Base-by-base conservation (phyloP, 2,113 vertebrate genomes). In the Peromyscus maniculatus region DNA sequence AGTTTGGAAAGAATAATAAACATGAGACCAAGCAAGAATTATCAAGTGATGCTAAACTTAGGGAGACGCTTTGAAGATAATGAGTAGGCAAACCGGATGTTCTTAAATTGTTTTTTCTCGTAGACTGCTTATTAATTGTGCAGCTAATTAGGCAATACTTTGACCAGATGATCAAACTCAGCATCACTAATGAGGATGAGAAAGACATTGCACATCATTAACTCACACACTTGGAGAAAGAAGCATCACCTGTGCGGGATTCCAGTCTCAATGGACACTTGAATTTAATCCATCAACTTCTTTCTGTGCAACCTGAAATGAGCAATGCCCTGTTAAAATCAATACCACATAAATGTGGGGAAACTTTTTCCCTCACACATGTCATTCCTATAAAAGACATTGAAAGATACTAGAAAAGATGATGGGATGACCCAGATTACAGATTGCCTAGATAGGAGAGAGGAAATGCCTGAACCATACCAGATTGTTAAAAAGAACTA, bases 91-190 rank as follows among this genome's bases (percentile, higher is more conserved):
- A n/a, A 75, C 39, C 71, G 2, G 21, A 77, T 79, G 36, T 19
- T 72, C 46, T 74, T 80, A 66, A 74, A 33, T 67, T 71, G 1
- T 92, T 72, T 94, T 86, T 86, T 62, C n/a, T 10, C 31, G 11
- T 36, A 24, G 26, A 36, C 39, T 95, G 52, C 26, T 96, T 89
- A 77, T 84, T 86, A 71, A n/a, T 69, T 74, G 15, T 57, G 52
- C 84, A 33, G 46, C 52, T 74, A 83, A 89, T 55, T 57, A 75
- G 74, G 39, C 28, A 79, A 24, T 15, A 19, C 21, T 67, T 83
- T 95, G 89, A 46, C 21, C 28, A 84, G 46, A 62, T 12, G 12
- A 84, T 79, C 75, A 84, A 94, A 92, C 87, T 79, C 22, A 71
- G 39, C 52, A 16, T 94, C 92, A 69, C 75, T 55, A 67, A 36